phyloP scores from a whole-genome alignment of 2,888 invertebrate genomes.

The Baronia brevicornis region DNA sequence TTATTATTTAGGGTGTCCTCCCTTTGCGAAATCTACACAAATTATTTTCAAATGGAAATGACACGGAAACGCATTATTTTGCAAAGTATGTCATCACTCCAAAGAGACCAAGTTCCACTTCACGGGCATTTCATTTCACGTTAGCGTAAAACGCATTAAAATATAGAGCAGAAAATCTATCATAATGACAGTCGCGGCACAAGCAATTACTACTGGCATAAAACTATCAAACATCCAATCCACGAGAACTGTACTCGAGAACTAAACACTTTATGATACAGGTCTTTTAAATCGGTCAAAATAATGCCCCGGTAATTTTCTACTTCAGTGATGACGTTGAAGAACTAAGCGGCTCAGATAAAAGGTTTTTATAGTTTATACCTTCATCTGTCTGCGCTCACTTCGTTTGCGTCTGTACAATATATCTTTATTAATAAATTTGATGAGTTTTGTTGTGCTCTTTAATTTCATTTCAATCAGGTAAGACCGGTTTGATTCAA shows the following conservation, averaged over 20 bases:
- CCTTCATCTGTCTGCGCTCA: conserved; percentile 24
- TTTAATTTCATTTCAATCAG: conserved; percentile 6
- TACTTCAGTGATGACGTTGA: conserved; percentile 31
- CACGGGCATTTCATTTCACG: conserved; percentile 3
- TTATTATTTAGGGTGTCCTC: conserved; percentile 11
- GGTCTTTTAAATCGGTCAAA: conserved; percentile 12
- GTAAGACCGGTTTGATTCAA: conserved; percentile 4
- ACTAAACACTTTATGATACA: not conserved
- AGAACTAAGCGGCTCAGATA: conserved; percentile 27
- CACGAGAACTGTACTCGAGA: conserved; percentile 2
- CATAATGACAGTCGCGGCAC: conserved; percentile 28
- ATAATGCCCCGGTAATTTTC: conserved; percentile 33
- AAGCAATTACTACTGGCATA: conserved; percentile 31
- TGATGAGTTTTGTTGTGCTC: conserved; percentile 17
- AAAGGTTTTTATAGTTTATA: conserved; percentile 40
- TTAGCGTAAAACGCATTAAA: conserved; percentile 28
- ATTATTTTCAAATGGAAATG: conserved; percentile 10
- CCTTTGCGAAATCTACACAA: conserved; percentile 11
- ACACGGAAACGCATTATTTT: not conserved
- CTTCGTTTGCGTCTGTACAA: conserved; percentile 18
- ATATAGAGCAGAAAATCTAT: conserved; percentile 30
- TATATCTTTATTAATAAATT: conserved; percentile 25
- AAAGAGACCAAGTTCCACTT: conserved; percentile 3
- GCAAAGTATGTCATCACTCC: conserved; percentile 3
- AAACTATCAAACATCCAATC: conserved; percentile 22